Evolutionary conservation across 1,140 invertebrate genomes (phyloP), one percentile per base, ranked within the genome.

Genomic region (Brachionus plicatilis): DNA sequence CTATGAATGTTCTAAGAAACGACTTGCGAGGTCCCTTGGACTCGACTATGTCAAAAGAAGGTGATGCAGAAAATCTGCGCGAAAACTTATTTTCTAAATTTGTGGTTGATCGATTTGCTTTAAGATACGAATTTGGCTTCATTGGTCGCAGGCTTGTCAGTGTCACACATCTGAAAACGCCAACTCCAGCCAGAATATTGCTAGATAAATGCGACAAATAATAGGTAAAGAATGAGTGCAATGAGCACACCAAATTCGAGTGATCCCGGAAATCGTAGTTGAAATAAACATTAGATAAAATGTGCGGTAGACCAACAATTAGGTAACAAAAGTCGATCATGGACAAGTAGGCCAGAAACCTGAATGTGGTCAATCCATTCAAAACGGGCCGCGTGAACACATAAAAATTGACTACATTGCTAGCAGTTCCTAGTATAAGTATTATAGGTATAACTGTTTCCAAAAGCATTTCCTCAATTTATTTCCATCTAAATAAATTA

Each of bases 261-360:
- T 82, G 4, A 7, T 82, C 65, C 24, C 79, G 7, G 60, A 82
- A 65, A 47, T 82, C 79, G 33, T 82, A 82, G 24, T 65, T 53
- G 53, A 65, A 65, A 68, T 82, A 82, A 45, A 82, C 53, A 20
- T 45, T 82, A 3, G 37, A 24, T 17, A 82, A 24, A 29, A 82
- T 82, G 33, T 82, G 79, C 7, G 79, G 41, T n/a, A 65, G 37
- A 3, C 79, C 79, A 0, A 68, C 33, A 27, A 82, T 68, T 20
- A 82, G 17, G 24, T 82, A 82, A 14, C 60, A 60, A 43, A 82
- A 68, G 53, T 82, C 79, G 45, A 82, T 4, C 14, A 82, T 65
- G 20, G 79, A 82, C 29, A 82, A 65, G 41, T 82, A 82, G n/a
- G 79, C 24, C 79, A 82, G 66, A 82, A 82, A 82, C 41, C 79